These are phyloP conservation scores for Drosophila truncata DNA, from an alignment of 1,140 invertebrate genomes.

Conservation along the genomic window DNA sequence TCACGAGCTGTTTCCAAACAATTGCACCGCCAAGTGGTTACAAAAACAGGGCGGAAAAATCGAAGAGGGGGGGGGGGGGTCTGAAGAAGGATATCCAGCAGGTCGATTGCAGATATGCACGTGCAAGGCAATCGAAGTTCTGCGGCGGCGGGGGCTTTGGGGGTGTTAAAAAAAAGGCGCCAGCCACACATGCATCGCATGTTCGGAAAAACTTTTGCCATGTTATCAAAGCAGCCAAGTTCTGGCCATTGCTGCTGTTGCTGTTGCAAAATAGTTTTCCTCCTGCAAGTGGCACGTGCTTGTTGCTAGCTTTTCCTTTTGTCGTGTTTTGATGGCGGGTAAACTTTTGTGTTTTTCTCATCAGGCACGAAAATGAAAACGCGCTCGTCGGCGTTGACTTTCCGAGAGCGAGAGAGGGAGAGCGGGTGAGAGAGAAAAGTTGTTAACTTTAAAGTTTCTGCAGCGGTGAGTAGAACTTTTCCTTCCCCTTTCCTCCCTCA, in stretches of 20 bases:
- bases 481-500: not conserved
- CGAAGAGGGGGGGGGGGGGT: no score
- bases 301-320: constrained; percentile 53
- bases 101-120: constrained; percentile 67
- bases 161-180: constrained; percentile 61
- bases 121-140: constrained; percentile 73
- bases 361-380: constrained; percentile 69
- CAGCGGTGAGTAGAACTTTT: constrained; percentile 44
- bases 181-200: constrained; percentile 60
- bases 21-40: constrained; percentile 83
- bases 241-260: constrained; percentile 24
- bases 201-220: constrained; percentile 73
- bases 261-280: constrained; percentile 44
- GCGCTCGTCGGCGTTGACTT: constrained; percentile 47
- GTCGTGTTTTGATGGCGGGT: constrained; percentile 39
- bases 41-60: constrained; percentile 51
- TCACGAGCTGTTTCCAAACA: constrained; percentile 82
- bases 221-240: constrained; percentile 68
- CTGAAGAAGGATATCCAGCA: constrained; percentile 1
- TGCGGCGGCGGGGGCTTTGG: constrained; percentile 4
- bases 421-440: constrained; percentile 33
- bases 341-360: constrained; percentile 74
- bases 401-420: constrained; percentile 2
- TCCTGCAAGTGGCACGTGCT: constrained; percentile 61
- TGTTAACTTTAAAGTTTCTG: constrained; percentile 65